Base-by-base conservation (phyloP, 2,113 vertebrate species). In the Thunnus maccoyii region DNA sequence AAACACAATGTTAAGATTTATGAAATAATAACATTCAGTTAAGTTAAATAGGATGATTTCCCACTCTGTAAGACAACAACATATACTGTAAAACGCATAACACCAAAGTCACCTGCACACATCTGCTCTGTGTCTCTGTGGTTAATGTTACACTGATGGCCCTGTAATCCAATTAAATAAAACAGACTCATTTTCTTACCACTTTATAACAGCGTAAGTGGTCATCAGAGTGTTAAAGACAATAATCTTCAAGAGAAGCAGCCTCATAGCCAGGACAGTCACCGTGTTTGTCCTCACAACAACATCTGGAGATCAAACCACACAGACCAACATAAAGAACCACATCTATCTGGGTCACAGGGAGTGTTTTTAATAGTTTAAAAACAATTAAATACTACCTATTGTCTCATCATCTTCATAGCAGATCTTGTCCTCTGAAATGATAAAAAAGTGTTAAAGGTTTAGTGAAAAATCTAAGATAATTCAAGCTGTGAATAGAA, bases 171-270 rank as follows among this genome's bases (percentile, higher is more conserved):
- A 56, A 30, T 25, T 62, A 30, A 48, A 15, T 5, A 25, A 55
- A 22, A 67, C 5, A 30, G 20, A 36, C 36, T 32, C 15, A 36
- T n/a, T 1, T 9, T 3, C 91, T 93, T 89, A 95, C 95, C 94
- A 95, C 71, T 93, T 94, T 48, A 93, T 88, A 71, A 95, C 88
- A 48, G 76, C 80, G 12, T 85, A 75, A 36, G 54, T 78, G 13
- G 94, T 95, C 86, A 95, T 86, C 77, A 96, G 70, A 17, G 90
- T 58, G 74, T 96, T 93, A 61, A 95, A 95, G 68, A 90, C 1
- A 0, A 92, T 78, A 63, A 74, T 90, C 88, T 96, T 95, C 57
- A 95, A 63, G 48, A 95, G 67, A 36, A 96, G 68, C 50, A 94
- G 83, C 82, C 94, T 93, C 54, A 95, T 62, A 69, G 61, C 58